Base-by-base conservation (phyloP, 2,888 invertebrate genomes). In the Chloroclysta siterata region DNA sequence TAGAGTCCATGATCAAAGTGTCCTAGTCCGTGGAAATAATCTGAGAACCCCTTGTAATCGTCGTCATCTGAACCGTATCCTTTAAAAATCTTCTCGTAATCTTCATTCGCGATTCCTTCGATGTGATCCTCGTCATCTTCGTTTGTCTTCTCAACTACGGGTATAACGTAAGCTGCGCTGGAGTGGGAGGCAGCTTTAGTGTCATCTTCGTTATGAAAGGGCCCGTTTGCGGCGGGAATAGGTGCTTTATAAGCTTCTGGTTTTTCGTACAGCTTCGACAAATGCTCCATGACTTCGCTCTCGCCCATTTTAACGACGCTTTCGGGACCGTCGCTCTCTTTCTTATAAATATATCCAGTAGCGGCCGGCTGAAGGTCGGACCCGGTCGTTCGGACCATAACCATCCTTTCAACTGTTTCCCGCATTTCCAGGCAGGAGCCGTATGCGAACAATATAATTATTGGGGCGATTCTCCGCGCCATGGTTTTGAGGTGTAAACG, bases 351-450 rank as follows among this genome's bases (percentile, higher is more conserved):
- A 79, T 94, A 95, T 0, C 94, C 95, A 0, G 94, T 93, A 0
- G 94, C 94, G 0, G 94, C 94, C 0, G 94, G 93, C 66, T 94
- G 94, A 41, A 94, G 92, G 78, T 95, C 95, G 5, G 94, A 93
- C 47, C 94, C 93, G 0, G 93, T 89, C 62, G 93, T 94, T 58
- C 94, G 89, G 46, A 94, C 93, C 86, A 94, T 90, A 36, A 93
- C 93, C 90, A 93, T 94, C 69, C 93, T 81, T 68, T 92, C 89
- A 1, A 93, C 91, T 4, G 93, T 92, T 76, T 93, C 93, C 72
- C 84, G 83, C 88, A 88, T 90, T 73, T 90, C 87, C 87, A 90
- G 89, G 72, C 89, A 86, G 72, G 82, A 79, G 47, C 78, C 83
- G 63, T 70, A 76, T 15, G 77, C 76, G 53, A 78, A 70, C 41